Evolutionary conservation across 2,113 vertebrate species (phyloP).

Genomic region (Forbesichthys papilliferus): DNA sequence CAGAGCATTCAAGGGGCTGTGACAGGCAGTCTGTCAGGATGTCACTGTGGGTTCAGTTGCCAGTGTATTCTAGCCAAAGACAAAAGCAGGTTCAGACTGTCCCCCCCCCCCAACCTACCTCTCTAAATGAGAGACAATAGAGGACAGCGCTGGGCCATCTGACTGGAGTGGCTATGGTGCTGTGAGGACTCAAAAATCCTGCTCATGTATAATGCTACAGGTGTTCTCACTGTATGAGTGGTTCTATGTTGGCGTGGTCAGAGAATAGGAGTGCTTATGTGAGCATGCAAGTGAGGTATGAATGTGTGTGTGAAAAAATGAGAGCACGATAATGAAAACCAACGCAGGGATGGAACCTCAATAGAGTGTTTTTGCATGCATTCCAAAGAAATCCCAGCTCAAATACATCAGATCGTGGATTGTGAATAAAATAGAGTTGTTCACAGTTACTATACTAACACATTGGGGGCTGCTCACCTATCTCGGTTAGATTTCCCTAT

Average conservation of each 20-base stretch:
- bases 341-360: background rate
- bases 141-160: background rate
- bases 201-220: too few relatives aligned
- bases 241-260: background rate
- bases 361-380: too few relatives aligned
- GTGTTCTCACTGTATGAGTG: background rate
- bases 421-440: too few relatives aligned
- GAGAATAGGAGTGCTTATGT: too few relatives aligned
- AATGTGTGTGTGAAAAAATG: background rate
- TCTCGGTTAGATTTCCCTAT: too few relatives aligned
- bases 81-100: background rate
- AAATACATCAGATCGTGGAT: too few relatives aligned
- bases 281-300: too few relatives aligned
- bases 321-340: background rate
- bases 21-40: conserved; percentile 11
- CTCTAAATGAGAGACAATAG: conserved; percentile 17
- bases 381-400: too few relatives aligned
- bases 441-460: too few relatives aligned
- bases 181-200: background rate
- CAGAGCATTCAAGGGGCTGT: conserved; percentile 26
- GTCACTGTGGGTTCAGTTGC: conserved; percentile 32
- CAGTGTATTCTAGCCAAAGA: conserved; percentile 15
- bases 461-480: too few relatives aligned
- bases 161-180: background rate
- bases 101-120: background rate